phyloP scores from a whole-genome alignment of 2,888 invertebrate genomes.

The Synergus japonicus region DNA sequence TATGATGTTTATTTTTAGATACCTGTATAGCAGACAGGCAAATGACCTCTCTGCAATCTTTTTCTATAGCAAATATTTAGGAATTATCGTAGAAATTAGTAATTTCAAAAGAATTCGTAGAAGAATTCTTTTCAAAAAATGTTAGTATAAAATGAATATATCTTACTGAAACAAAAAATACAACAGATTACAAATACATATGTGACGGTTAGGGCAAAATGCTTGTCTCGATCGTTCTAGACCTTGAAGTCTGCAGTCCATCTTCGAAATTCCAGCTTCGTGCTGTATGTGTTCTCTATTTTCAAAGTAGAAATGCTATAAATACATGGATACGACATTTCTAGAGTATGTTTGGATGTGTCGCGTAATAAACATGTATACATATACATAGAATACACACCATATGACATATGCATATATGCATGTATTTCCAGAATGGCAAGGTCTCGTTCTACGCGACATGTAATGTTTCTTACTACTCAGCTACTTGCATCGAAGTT shows the following conservation, averaged over 20 bases:
- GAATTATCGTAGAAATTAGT: not conserved
- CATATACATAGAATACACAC: not conserved
- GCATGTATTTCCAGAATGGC: not conserved
- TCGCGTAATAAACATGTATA: not conserved
- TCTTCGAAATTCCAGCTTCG: constrained; percentile 18
- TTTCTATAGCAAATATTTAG: not conserved
- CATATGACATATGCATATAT: not conserved
- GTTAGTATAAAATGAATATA: too few species aligned
- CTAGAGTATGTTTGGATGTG: not conserved
- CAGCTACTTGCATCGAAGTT: not conserved
- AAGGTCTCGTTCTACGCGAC: not conserved
- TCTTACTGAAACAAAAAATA: too few species aligned
- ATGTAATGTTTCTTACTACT: constrained; percentile 1
- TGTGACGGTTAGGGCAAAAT: constrained; percentile 18
- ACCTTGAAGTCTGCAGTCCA: constrained; percentile 29
- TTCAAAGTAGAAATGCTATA: constrained; percentile 25
- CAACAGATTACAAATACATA: not conserved
- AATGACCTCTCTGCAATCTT: too few species aligned
- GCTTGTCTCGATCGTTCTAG: constrained; percentile 16
- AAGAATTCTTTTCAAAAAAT: not conserved
- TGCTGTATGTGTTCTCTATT: constrained; percentile 23
- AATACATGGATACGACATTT: not conserved
- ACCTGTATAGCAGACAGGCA: too few species aligned
- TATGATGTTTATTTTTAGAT: too few species aligned
- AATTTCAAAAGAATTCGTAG: not conserved